These are phyloP conservation scores for Pelosia muscerda DNA, from an alignment of 2,888 invertebrate genomes.

Conservation along the genomic window DNA sequence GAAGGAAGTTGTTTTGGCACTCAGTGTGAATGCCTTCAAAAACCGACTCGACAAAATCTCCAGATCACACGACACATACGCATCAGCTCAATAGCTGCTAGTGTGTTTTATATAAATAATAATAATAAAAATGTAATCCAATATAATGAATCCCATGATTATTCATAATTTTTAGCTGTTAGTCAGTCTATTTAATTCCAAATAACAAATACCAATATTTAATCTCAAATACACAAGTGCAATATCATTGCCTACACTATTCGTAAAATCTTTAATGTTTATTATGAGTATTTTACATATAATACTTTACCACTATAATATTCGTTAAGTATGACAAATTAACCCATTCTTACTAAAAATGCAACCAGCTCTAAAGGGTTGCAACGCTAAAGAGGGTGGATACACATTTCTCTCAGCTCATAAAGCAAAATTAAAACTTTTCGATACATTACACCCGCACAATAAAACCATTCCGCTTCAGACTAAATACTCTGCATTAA, in stretches of 20 bases:
- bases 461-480: conserved; percentile 77
- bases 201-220: neutral
- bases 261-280: neutral
- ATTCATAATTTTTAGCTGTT: neutral
- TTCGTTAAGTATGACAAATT: conserved; percentile 40
- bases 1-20: too few species aligned
- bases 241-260: neutral
- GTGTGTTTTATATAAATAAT: too few species aligned
- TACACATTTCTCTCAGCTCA: conserved; percentile 69
- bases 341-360: conserved; percentile 35
- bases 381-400: conserved; percentile 49
- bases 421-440: conserved; percentile 86
- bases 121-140: too few species aligned
- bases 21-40: too few species aligned
- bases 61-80: too few species aligned
- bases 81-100: too few species aligned
- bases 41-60: too few species aligned
- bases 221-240: neutral
- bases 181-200: neutral
- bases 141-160: too few species aligned
- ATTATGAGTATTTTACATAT: too few species aligned
- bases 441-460: conserved; percentile 83
- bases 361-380: conserved; percentile 52
- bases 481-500: conserved; percentile 84
- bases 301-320: neutral